phyloP scores from a whole-genome alignment of 1,140 invertebrate genomes.

The Vanessa atalanta region DNA sequence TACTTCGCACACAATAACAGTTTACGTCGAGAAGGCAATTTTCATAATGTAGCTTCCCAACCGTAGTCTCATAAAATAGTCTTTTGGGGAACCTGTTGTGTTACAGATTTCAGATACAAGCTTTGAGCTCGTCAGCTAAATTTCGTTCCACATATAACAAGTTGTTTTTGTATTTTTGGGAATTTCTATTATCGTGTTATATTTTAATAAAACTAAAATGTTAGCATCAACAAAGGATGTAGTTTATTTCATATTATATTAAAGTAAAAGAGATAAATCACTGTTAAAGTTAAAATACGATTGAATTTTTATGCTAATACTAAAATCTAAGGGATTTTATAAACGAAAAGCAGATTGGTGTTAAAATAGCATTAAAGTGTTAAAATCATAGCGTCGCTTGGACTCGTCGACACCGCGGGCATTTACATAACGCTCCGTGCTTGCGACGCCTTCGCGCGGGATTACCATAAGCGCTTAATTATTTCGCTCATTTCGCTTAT shows the following conservation, averaged over 20 bases:
- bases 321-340: conserved; percentile 8
- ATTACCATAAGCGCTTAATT: conserved; percentile 68
- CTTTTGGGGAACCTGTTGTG: conserved; percentile 22
- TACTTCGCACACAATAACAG: conserved; percentile 48
- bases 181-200: background rate
- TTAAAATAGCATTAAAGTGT: conserved; percentile 36
- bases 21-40: conserved; percentile 50
- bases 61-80: conserved; percentile 27
- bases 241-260: too few species aligned
- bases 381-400: conserved; percentile 37
- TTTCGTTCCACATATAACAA: background rate
- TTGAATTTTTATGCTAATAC: background rate
- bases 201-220: too few species aligned
- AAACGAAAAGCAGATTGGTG: conserved; percentile 23
- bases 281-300: background rate
- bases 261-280: too few species aligned
- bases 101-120: conserved; percentile 15
- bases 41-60: conserved; percentile 46
- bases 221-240: too few species aligned
- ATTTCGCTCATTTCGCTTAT: conserved; percentile 61
- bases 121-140: background rate
- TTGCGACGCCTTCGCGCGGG: conserved; percentile 48
- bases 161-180: background rate
- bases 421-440: conserved; percentile 61
- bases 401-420: conserved; percentile 33